Conservation (phyloP, 2,113 vertebrate species). For the Meriones unguiculatus region DNA sequence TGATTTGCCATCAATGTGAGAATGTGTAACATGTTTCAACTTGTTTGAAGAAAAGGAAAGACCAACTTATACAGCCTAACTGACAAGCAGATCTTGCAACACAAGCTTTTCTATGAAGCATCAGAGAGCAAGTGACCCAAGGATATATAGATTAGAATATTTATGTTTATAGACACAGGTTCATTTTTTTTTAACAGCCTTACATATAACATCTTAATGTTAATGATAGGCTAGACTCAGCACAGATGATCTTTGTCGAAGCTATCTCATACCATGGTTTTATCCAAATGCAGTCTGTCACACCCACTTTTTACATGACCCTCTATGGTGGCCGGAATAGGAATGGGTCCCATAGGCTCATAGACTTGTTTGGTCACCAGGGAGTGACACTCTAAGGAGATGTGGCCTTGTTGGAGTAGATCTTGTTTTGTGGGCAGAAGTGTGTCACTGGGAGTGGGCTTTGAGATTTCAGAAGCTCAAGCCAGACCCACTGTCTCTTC, state of each 20-base stretch:
- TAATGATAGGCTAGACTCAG: neutral
- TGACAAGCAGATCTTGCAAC: neutral
- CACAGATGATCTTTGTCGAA: neutral
- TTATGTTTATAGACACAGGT: neutral
- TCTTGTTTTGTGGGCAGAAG: neutral
- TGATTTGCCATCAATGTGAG: neutral
- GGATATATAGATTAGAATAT: neutral
- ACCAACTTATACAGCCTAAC: neutral
- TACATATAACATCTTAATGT: neutral
- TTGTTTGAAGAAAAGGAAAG: neutral
- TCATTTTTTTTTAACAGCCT: neutral
- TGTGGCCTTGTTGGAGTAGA: neutral
- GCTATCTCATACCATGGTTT: too few species aligned
- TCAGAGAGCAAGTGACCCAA: neutral
- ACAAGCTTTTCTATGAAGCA: neutral
- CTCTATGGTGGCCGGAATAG: neutral
- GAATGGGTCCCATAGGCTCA: neutral
- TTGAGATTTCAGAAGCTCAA: neutral
- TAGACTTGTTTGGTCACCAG: neutral
- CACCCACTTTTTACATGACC: rapidly evolving
- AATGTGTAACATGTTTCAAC: neutral
- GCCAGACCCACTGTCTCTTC: neutral
- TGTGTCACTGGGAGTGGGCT: neutral
- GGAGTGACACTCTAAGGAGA: neutral
- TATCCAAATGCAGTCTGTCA: neutral